A percentile compares a stretch with the other conserved stretches of the same genome.
These are phyloP conservation scores for Sapajus apella DNA, from an alignment of 2,113 vertebrate species.

Conservation along the genomic window DNA sequence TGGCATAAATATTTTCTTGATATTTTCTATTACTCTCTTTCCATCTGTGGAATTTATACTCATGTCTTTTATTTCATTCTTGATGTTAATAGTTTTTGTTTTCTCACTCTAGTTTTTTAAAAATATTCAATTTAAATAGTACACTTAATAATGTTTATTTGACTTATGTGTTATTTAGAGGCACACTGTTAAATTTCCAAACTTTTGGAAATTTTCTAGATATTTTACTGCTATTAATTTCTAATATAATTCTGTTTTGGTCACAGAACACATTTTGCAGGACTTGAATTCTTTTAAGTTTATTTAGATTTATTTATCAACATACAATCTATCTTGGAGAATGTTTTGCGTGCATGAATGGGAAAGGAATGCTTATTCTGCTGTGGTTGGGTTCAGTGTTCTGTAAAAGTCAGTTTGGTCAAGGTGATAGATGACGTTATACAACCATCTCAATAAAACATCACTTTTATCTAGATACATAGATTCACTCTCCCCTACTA, in stretches of 20 bases:
- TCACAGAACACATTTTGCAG: not conserved
- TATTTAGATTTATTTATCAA: not conserved
- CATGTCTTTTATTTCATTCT: not conserved
- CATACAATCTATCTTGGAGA: not conserved
- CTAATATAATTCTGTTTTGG: not conserved
- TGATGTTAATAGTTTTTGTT: not conserved
- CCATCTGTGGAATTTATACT: not conserved
- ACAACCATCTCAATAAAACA: not conserved
- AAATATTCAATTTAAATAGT: not conserved
- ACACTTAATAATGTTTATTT: not conserved
- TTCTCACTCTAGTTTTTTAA: not conserved
- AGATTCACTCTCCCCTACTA: not conserved
- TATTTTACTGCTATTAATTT: not conserved
- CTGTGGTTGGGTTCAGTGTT: not conserved
- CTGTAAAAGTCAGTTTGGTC: not conserved
- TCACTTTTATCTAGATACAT: not conserved
- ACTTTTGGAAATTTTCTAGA: not conserved
- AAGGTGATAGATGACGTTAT: not conserved
- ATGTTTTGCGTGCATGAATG: not conserved
- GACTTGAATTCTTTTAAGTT: not conserved
- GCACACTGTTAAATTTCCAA: not conserved
- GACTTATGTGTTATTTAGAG: not conserved
- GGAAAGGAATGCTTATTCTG: not conserved
- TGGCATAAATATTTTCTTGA: not conserved
- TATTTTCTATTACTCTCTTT: not conserved